These are phyloP conservation scores for Triops longicaudatus DNA, from an alignment of 1,140 invertebrate species.

Conservation along the genomic window DNA sequence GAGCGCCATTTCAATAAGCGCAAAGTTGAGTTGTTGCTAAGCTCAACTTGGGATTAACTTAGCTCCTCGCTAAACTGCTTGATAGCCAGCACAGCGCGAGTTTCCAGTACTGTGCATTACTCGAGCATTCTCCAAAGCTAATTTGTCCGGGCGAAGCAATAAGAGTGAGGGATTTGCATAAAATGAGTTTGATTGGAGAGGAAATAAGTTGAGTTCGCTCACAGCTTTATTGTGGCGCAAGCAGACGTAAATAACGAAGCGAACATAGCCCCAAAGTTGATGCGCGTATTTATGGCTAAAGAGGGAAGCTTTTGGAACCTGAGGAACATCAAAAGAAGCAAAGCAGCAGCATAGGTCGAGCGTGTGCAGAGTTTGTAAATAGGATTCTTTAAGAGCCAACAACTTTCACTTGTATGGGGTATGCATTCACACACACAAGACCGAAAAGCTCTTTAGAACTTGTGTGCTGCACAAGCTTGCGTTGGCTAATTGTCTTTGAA, in stretches of 20 bases:
- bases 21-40: background rate
- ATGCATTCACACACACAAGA: background rate
- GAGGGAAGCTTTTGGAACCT: background rate
- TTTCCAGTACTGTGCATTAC: too few species aligned
- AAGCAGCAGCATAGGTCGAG: background rate
- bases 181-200: too few species aligned
- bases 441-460: conserved; percentile 1
- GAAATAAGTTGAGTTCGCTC: too few species aligned
- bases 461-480: background rate
- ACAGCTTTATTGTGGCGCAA: background rate
- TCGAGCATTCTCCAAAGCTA: too few species aligned
- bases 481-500: background rate
- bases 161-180: too few species aligned
- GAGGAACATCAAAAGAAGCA: background rate
- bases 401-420: background rate
- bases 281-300: background rate
- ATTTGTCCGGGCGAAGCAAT: too few species aligned
- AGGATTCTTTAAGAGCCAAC: background rate
- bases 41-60: background rate
- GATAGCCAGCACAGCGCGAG: too few species aligned
- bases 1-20: background rate
- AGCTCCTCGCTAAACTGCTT: background rate
- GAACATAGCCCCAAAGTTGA: background rate
- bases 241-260: background rate
- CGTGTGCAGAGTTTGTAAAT: conserved; percentile 1